Base-by-base conservation (phyloP, 2,113 vertebrate species). In the Cottus gobio region DNA sequence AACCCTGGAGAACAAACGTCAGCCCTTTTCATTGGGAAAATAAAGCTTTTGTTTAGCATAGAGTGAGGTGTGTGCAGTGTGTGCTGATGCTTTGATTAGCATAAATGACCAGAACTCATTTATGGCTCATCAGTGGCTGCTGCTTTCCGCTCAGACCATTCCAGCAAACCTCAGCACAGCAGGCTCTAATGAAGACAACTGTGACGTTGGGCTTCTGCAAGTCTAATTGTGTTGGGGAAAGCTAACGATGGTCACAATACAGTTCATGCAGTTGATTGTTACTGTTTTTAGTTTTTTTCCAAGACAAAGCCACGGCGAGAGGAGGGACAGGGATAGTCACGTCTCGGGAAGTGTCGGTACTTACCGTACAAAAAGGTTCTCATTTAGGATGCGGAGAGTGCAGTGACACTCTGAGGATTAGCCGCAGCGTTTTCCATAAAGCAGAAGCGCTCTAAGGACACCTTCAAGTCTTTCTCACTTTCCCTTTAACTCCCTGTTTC, bases 1-100 rank as follows among this genome's bases (percentile, higher is more conserved):
- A 85, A 72, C 88, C 89, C 90, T 28, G 18, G 90, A 86, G 89
- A 90, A 69, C 76, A 77, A 80, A 86, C 66, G 84, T 76, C 90
- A 64, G 65, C 69, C 7, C 48, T 71, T 83, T 83, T 89, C 85
- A 70, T 80, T 63, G 82, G 85, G 82, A 87, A 89, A 89, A 92
- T 86, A 81, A 93, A 91, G 88, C 79, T 84, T 91, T 90, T 90
- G 88, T 90, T 76, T 89, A 84, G 88, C 83, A 84, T 76, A 63
- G 80, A 79, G 62, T 1, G 24, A 92, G 74, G 73, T 48, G 54
- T 36, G 67, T 52, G 77, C 36, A 58, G 52, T 52, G 80, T 68
- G 28, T 31, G 7, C 57, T 12, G 75, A 62, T 34, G 70, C 79
- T 74, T 77, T 31, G 37, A 90, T 92, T 90, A 90, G 67, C 83